phyloP scores from a whole-genome alignment of 2,113 vertebrate genomes.

The Stegastes partitus region DNA sequence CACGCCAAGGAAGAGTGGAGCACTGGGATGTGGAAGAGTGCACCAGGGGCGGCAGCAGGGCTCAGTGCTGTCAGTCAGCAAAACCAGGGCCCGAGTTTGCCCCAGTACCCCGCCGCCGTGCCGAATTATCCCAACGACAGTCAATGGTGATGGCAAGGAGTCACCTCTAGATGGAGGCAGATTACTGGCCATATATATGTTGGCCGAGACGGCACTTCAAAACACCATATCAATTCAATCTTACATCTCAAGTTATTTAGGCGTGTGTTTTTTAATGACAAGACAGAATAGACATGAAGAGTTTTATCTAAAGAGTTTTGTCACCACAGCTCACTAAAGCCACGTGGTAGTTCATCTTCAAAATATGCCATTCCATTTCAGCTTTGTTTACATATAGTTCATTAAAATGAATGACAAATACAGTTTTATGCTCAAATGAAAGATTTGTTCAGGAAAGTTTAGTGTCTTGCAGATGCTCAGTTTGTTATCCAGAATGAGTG shows the following conservation, averaged over 20 bases:
- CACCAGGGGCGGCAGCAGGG: slow-evolving; percentile 88
- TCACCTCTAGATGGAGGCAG: slow-evolving; percentile 68
- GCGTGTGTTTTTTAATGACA: slow-evolving; percentile 22
- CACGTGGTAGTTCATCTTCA: slow-evolving; percentile 3
- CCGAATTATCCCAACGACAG: slow-evolving; percentile 91
- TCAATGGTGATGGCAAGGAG: slow-evolving; percentile 75
- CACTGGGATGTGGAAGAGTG: slow-evolving; percentile 88
- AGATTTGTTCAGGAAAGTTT: slow-evolving; percentile 1
- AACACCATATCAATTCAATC: slow-evolving; percentile 28
- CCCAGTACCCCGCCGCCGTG: slow-evolving; percentile 92
- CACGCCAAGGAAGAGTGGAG: slow-evolving; percentile 95
- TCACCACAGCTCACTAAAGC: slow-evolving; percentile 13
- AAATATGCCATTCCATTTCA: slow-evolving; percentile 57
- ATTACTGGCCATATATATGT: slow-evolving; percentile 2
- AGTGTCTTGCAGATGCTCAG: slow-evolving; percentile 24
- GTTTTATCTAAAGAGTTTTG: slow-evolving; percentile 36
- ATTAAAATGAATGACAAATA: slow-evolving; percentile 18
- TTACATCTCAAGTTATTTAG: slow-evolving; percentile 4
- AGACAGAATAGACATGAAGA: slow-evolving; percentile 4
- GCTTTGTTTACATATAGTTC: slow-evolving; percentile 61
- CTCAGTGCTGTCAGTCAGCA: slow-evolving; percentile 87
- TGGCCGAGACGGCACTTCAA: slow-evolving; percentile 6
- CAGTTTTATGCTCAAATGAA: slow-evolving; percentile 5
- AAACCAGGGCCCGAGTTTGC: slow-evolving; percentile 90
- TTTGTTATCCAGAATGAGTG: slow-evolving; percentile 11